Base-by-base conservation (phyloP, 1,140 invertebrate species). In the Solenopsis invicta region DNA sequence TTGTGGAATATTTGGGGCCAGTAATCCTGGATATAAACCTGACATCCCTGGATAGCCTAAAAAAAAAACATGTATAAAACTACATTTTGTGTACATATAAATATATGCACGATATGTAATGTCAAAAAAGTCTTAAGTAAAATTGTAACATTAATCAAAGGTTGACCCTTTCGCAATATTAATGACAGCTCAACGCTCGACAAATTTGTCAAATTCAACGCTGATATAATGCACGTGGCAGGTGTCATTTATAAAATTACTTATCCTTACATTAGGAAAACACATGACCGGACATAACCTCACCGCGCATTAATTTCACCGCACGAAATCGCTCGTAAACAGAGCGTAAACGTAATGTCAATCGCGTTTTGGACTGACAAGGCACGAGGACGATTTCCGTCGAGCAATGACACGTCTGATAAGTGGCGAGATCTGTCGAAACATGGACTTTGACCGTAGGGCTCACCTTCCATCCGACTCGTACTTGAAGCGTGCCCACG, bases 1-100 rank as follows among this genome's bases (percentile, higher is more conserved):
- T 87, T 5, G 93, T 93, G n/a, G 94, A 95, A 91, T 94, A 95
- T 67, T 87, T 94, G 82, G 86, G 89, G 37, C 69, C 91, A 84
- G 90, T 92, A 87, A 91, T 80, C 88, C 92, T 93, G 64, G 90
- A 92, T 45, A 86, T 75, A 89, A 92, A 75, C 90, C 88, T 93
- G 16, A 88, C 91, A 92, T 95, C 92, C 59, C 90, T 94, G 87
- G 66, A 88, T 48, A 92, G 78, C 78, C 94, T 94, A 88, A 69
- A 93, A 93, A 87, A 29, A 1, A 88, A 91, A 86, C 50, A 75
- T 37, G 85, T 67, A 76, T 21, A 71, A 64, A 2, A 8, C 24
- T 34, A 24, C 45, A 48, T 24, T 69, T 45, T 48, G 4, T 61
- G 1, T 69, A 9, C 21, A n/a, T 45, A 29, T 29, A 29, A 29